Evolutionary conservation across 2,797 vertebrate species (phyloP).

Genomic region (Heliangelus exortis): DNA sequence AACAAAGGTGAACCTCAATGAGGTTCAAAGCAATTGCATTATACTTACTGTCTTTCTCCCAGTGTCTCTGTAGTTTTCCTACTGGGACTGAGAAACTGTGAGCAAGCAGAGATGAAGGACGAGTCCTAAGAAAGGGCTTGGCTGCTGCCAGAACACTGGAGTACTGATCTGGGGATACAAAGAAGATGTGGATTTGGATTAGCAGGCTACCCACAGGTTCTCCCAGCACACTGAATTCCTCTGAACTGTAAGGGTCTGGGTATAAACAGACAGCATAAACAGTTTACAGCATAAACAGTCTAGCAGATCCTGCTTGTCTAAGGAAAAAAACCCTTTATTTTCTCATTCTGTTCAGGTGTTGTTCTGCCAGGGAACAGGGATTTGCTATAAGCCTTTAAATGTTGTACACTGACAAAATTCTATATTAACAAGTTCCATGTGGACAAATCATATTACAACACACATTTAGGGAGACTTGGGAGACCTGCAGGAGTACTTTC

Average conservation of each 20-base stretch:
- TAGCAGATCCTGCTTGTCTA: neutral
- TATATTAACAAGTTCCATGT: neutral
- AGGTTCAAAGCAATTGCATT: neutral
- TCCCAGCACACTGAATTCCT: neutral
- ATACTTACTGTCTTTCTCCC: neutral
- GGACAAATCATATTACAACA: conserved; percentile 17
- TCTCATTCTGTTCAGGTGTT: conserved; percentile 15
- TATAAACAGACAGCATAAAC: neutral
- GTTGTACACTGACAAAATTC: neutral
- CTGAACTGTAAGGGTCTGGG: neutral
- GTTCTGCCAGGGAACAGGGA: conserved; percentile 18
- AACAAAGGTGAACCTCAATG: neutral
- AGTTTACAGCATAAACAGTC: neutral
- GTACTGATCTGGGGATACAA: neutral
- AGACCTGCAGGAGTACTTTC: conserved; percentile 12
- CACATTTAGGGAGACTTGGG: neutral
- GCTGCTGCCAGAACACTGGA: neutral
- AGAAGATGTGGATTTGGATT: conserved; percentile 25
- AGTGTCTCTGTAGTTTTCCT: neutral
- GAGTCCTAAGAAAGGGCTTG: neutral
- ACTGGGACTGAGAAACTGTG: neutral
- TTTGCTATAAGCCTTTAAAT: conserved; percentile 44
- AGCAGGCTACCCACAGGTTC: conserved; percentile 9
- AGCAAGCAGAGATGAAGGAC: neutral
- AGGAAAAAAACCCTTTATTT: neutral